Percentiles rank a stretch among this genome's conserved stretches.
Conservation (phyloP, 53 echinoderm and acorn worm genomes). For the Holothuria scabra region DNA sequence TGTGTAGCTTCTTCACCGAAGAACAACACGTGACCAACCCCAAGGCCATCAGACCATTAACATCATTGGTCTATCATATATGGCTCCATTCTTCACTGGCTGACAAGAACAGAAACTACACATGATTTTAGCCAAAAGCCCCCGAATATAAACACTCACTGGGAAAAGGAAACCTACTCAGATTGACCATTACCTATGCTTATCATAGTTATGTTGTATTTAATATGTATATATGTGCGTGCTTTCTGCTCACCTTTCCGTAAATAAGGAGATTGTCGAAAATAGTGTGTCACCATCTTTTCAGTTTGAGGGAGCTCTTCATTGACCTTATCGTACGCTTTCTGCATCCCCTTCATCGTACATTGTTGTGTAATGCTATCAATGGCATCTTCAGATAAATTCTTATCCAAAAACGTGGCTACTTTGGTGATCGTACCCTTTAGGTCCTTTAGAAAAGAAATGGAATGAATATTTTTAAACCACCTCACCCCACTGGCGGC, state of each 20-base stretch:
- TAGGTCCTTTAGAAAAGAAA: constrained; percentile 34
- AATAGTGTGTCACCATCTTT: constrained; percentile 41
- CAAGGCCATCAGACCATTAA: too few species aligned
- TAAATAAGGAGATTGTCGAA: constrained; percentile 50
- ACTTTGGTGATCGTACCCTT: constrained; percentile 47
- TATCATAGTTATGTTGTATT: neutral
- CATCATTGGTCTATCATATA: too few species aligned
- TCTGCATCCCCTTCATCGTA: constrained; percentile 65
- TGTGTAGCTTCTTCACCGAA: too few species aligned
- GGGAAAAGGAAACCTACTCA: neutral
- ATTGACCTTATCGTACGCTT: constrained; percentile 54
- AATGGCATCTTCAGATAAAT: constrained; percentile 62
- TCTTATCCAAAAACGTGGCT: constrained; percentile 59
- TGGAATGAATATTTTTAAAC: too few species aligned
- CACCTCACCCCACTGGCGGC: too few species aligned
- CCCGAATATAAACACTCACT: too few species aligned
- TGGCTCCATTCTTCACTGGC: too few species aligned
- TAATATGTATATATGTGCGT: neutral
- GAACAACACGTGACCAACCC: too few species aligned
- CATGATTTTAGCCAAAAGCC: too few species aligned
- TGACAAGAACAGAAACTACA: too few species aligned
- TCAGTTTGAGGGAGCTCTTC: constrained; percentile 36
- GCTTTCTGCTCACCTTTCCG: constrained; percentile 44
- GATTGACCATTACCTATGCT: neutral
- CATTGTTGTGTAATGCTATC: constrained; percentile 56